phyloP scores from a whole-genome alignment of 1,140 invertebrate genomes.

The Battus philenor region DNA sequence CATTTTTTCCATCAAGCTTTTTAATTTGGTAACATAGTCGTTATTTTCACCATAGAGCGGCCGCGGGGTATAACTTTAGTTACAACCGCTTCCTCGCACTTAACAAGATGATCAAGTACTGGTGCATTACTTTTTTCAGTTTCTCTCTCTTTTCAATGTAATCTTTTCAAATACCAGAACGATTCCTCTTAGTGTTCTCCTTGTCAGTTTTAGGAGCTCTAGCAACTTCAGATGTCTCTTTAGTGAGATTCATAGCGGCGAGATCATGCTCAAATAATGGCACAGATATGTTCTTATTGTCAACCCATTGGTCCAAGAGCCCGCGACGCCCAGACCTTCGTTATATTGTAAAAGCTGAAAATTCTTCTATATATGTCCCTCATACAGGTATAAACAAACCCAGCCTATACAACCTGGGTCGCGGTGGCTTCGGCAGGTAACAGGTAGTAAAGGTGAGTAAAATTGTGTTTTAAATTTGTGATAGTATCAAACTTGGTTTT shows the following conservation, averaged over 20 bases:
- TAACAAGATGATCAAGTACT: conserved; percentile 85
- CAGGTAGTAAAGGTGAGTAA: too few species aligned
- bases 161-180: conserved; percentile 90
- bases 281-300: conserved; percentile 90
- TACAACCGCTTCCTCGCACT: conserved; percentile 92
- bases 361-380: too few species aligned
- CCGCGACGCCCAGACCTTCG: too few species aligned
- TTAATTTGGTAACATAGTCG: conserved; percentile 89
- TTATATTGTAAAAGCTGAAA: too few species aligned
- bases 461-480: too few species aligned
- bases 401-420: too few species aligned
- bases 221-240: conserved; percentile 88
- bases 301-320: too few species aligned
- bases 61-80: conserved; percentile 91
- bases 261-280: conserved; percentile 93
- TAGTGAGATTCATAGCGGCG: conserved; percentile 94
- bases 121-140: conserved; percentile 76
- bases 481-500: too few species aligned
- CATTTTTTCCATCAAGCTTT: conserved; percentile 89
- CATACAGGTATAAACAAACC: too few species aligned
- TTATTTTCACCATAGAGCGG: conserved; percentile 93
- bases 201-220: conserved; percentile 90
- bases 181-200: conserved; percentile 90
- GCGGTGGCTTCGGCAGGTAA: too few species aligned
- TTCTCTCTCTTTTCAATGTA: conserved; percentile 84